Evolutionary conservation across 2,888 invertebrate genomes (phyloP).

Genomic region (Morinoia aosen): DNA sequence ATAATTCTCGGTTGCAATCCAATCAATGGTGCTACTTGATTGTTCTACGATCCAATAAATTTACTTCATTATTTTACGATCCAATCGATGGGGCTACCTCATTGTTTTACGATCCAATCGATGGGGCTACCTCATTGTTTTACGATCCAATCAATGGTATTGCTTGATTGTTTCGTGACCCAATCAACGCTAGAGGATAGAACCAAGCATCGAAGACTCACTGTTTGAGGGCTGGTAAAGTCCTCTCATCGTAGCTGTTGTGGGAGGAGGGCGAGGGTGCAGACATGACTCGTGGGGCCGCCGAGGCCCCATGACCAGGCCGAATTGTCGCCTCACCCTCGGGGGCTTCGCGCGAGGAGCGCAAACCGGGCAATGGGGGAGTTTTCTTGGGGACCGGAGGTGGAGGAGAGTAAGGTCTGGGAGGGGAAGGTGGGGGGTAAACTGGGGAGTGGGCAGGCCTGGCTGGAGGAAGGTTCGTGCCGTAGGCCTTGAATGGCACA

Average conservation of each 20-base stretch:
- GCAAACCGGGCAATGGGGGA: constrained; percentile 30
- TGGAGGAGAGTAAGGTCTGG: constrained; percentile 60
- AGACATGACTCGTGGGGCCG: constrained; percentile 68
- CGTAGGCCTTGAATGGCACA: constrained; percentile 29
- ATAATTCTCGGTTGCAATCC: neutral
- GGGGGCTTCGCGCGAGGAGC: neutral
- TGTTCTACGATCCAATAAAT: too few relatives aligned
- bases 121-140: too few relatives aligned
- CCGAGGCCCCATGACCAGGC: constrained; percentile 16
- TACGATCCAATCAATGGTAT: neutral
- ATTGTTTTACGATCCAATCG: too few relatives aligned
- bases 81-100: too few relatives aligned
- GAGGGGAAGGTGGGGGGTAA: constrained; percentile 53
- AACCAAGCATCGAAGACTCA: constrained; percentile 73
- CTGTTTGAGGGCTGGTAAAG: constrained; percentile 88
- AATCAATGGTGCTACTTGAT: neutral
- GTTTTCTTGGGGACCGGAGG: constrained; percentile 68
- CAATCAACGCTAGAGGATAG: neutral
- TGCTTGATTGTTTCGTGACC: neutral
- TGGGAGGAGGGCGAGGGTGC: constrained; percentile 77
- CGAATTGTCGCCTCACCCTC: constrained; percentile 73
- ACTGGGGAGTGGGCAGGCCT: constrained; percentile 47
- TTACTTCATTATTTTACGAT: too few relatives aligned
- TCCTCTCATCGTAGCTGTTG: constrained; percentile 89
- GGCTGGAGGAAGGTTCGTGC: constrained; percentile 54